These are phyloP conservation scores for Drosophila austrosaltans DNA, from an alignment of 2,888 invertebrate species.

Conservation along the genomic window DNA sequence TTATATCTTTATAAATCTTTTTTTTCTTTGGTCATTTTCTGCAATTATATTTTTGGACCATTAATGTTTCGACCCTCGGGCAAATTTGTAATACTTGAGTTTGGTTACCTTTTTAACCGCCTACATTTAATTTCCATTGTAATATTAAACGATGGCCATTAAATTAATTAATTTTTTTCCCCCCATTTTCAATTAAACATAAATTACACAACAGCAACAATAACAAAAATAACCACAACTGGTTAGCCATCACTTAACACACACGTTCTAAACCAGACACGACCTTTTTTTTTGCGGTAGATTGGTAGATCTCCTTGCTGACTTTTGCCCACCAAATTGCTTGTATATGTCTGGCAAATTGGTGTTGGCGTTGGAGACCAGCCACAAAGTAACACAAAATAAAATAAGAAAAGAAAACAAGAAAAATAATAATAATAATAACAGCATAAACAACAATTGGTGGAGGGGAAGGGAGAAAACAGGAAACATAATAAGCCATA, in stretches of 20 bases:
- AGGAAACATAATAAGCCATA: slow-evolving; percentile 65
- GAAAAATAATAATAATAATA: slow-evolving; percentile 51
- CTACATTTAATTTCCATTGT: slow-evolving; percentile 38
- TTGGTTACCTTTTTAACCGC: slow-evolving; percentile 28
- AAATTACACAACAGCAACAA: slow-evolving; percentile 49
- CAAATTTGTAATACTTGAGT: slow-evolving; percentile 9
- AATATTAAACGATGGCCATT: slow-evolving; percentile 64
- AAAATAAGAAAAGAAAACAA: slow-evolving; percentile 19
- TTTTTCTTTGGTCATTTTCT: neutral
- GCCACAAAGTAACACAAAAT: slow-evolving; percentile 13
- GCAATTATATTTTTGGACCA: slow-evolving; percentile 5
- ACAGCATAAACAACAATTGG: neutral
- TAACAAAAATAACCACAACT: slow-evolving; percentile 43
- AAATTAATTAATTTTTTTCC: slow-evolving; percentile 63
- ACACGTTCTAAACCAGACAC: slow-evolving; percentile 48
- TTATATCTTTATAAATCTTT: too few relatives aligned
- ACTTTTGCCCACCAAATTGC: slow-evolving; percentile 68
- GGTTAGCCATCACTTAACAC: slow-evolving; percentile 43
- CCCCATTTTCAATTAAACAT: slow-evolving; percentile 66
- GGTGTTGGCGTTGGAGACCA: slow-evolving; percentile 17
- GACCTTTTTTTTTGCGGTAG: slow-evolving; percentile 44
- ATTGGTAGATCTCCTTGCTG: slow-evolving; percentile 35
- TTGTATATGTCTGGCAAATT: slow-evolving; percentile 26
- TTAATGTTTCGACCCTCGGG: slow-evolving; percentile 5
- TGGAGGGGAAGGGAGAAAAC: slow-evolving; percentile 20